Evolutionary conservation across 1,140 invertebrate genomes (phyloP).

Genomic region (Drosophila pandora): DNA sequence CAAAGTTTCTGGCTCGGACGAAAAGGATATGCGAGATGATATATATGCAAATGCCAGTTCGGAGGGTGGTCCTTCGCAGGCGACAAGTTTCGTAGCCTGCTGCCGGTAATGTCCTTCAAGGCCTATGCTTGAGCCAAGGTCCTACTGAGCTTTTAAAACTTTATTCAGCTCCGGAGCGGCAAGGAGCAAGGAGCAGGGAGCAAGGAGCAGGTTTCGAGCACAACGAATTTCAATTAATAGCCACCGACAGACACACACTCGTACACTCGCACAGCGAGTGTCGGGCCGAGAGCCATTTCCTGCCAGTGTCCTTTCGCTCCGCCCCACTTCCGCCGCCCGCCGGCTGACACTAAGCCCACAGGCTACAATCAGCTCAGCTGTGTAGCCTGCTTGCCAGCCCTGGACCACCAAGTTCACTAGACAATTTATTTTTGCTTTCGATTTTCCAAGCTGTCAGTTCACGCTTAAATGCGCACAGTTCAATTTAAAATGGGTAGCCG

Average conservation of each 20-base stretch:
- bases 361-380: slow-evolving; percentile 80
- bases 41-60: slow-evolving; percentile 72
- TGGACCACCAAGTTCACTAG: slow-evolving; percentile 80
- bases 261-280: slow-evolving; percentile 2
- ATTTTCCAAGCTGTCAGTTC: slow-evolving; percentile 82
- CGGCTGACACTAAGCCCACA: slow-evolving; percentile 74
- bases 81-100: slow-evolving; percentile 66
- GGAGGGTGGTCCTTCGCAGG: slow-evolving; percentile 22
- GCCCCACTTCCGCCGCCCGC: slow-evolving; percentile 25
- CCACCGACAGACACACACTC: slow-evolving; percentile 51
- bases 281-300: slow-evolving; percentile 56
- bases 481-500: slow-evolving; percentile 77
- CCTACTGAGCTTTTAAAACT: slow-evolving; percentile 67
- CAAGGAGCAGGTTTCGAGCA: slow-evolving; percentile 57
- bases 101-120: slow-evolving; percentile 73
- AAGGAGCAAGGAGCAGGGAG: slow-evolving; percentile 8
- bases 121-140: slow-evolving; percentile 32
- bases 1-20: slow-evolving; percentile 55
- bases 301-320: slow-evolving; percentile 39
- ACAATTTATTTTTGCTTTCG: slow-evolving; percentile 82
- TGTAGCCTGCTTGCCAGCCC: slow-evolving; percentile 30
- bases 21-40: slow-evolving; percentile 72
- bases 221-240: slow-evolving; percentile 82
- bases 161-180: slow-evolving; percentile 25
- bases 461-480: slow-evolving; percentile 82